Conservation (phyloP, 2,113 vertebrate genomes). For the Tetrax tetrax region DNA sequence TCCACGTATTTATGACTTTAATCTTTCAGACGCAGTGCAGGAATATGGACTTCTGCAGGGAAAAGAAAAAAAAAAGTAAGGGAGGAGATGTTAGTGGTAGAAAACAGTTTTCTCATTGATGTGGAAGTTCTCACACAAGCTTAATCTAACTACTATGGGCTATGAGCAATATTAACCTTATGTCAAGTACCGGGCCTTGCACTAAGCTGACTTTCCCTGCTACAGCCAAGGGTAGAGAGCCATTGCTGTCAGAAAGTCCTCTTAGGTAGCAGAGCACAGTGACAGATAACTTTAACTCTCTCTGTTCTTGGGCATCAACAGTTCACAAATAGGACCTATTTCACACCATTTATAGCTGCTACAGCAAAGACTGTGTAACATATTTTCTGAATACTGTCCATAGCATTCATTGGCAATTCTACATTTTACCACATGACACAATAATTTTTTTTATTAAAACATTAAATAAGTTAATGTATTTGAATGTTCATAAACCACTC, state of each 20-base stretch:
- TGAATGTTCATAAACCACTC: background rate
- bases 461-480: background rate
- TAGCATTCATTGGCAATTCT: background rate
- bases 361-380: background rate
- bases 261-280: background rate
- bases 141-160: background rate
- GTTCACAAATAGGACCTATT: fast-evolving
- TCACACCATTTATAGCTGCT: background rate
- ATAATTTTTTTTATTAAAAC: background rate
- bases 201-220: background rate
- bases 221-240: background rate
- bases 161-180: background rate
- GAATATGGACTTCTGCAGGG: background rate
- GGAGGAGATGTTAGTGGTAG: background rate
- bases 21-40: background rate
- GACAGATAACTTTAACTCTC: background rate
- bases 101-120: background rate
- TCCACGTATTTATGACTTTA: background rate
- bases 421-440: background rate
- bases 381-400: background rate
- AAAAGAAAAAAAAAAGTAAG: background rate
- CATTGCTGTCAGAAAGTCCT: background rate
- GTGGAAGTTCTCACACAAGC: background rate
- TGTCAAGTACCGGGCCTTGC: background rate
- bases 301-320: background rate